A percentile compares a stretch with the other conserved stretches of the same genome.
phyloP scores from a whole-genome alignment of 2,888 invertebrate genomes.

The Pimpla rufipes region DNA sequence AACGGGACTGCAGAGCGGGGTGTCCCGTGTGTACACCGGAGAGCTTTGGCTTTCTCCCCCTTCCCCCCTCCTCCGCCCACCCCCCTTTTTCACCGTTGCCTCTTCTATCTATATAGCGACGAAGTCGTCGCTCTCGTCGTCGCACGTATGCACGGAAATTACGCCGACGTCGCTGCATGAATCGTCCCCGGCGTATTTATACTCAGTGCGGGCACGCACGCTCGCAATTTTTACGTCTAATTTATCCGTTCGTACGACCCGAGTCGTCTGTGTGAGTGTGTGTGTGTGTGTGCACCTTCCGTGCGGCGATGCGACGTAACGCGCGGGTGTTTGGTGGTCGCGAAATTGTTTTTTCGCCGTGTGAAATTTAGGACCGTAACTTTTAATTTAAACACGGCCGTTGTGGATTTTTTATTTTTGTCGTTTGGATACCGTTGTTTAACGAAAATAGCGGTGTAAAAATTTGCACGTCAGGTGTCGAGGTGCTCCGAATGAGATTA shows the following conservation, averaged over 20 bases:
- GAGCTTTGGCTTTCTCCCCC: constrained; percentile 46
- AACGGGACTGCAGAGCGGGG: constrained; percentile 21
- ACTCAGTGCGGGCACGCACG: constrained; percentile 44
- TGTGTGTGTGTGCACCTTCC: background rate
- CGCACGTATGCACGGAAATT: constrained; percentile 40
- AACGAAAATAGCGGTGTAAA: too few relatives aligned
- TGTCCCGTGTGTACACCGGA: constrained; percentile 36
- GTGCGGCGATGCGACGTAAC: background rate
- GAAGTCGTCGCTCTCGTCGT: background rate
- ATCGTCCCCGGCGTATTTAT: constrained; percentile 30
- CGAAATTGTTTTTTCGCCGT: too few relatives aligned
- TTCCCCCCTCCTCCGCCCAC: background rate
- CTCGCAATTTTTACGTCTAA: constrained; percentile 43
- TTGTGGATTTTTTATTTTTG: too few relatives aligned
- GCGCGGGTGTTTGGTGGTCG: too few relatives aligned
- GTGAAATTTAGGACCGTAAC: too few relatives aligned
- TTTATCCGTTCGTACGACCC: background rate
- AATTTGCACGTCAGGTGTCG: too few relatives aligned
- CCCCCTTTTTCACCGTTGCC: background rate
- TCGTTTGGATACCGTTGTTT: too few relatives aligned
- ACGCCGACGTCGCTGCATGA: constrained; percentile 54
- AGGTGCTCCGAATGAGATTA: too few relatives aligned
- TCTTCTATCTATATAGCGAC: constrained; percentile 8
- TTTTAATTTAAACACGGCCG: too few relatives aligned
- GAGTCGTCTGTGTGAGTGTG: too few relatives aligned